Base-by-base conservation (phyloP, 2,797 vertebrate genomes). In the Cryptoblepharus egeriae region DNA sequence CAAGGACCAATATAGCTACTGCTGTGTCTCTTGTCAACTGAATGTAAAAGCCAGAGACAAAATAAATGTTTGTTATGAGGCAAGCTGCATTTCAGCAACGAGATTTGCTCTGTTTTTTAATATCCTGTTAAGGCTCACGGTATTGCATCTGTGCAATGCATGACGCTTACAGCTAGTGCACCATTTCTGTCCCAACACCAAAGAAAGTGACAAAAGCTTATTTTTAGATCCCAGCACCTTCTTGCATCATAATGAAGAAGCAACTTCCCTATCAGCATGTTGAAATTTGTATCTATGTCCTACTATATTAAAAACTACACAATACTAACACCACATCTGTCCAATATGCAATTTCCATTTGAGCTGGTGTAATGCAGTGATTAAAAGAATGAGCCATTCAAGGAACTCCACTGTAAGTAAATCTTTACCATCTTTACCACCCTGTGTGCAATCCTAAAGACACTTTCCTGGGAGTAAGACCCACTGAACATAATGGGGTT, bases 101-200 rank as follows among this genome's bases (percentile, higher is more conserved):
- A 0, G 1, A 75, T 75, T 88, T 52, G 72, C 77, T 85, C 72
- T 84, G 49, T 52, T 87, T 90, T 91, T 91, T 90, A 91, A 93
- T 91, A 93, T 92, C 92, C 90, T 93, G 92, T 92, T 76, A 88
- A 92, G 81, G 90, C 77, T 80, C 89, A 76, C 80, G 85, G 77
- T 42, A 78, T 8, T 65, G 75, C 30, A 42, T 0, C 3, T 65
- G 78, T 69, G 72, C 69, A 74, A 71, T 58, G 83, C 58, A 26
- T 35, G 3, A 45, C 24, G 64, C 64, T 68, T 64, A 10, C n/a
- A 55, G 58, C 13, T 3, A 3, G 22, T 6, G 1, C 12, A 26
- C 55, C 22, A 4, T 28, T 24, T 63, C 26, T 76, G 24, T 26
- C 35, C 39, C 30, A 35, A 67, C n/a, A 22, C 18, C 13, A 22